Evolutionary conservation across 2,888 invertebrate species (phyloP), one percentile per base, ranked within the genome.

Genomic region (Dendrolimus pini): DNA sequence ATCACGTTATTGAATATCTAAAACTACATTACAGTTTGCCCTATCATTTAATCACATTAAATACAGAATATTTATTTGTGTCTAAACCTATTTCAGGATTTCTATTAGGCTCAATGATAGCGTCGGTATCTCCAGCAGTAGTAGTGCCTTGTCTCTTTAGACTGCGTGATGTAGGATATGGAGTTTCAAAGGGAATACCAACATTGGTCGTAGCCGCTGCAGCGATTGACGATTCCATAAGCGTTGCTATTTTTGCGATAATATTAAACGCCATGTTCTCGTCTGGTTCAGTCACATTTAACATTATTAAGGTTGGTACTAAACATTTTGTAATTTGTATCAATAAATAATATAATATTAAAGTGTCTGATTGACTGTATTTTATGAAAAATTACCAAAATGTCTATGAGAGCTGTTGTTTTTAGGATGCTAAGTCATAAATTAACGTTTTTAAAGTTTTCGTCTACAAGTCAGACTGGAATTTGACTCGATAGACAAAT

Each of bases 71-170:
- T 30, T 30, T 30, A 30, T 30, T 30, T 30, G 30, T 30, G 7
- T 9, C 0, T 9, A 47, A 47, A 47, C 6, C 2, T 53, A 52
- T 77, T 72, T 52, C 68, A 91, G 91, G 77, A 56, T 92, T 96
- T 64, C 92, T 96, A 60, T 86, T 96, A 47, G 96, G 96, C 18
- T 93, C 94, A 60, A 93, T 96, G 72, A 92, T 96, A 64, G 96
- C 96, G 0, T 97, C 97, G 1, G 97, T 97, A 0, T 96, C 97
- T 0, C 97, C 97, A 7, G 97, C 97, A 8, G 97, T 98, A 6
- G 95, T 97, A 9, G 97, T 98, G 0, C 97, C 97, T 0, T 95
- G 96, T 69, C 91, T 97, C 64, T 93, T 97, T 70, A 90, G 94
- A 61, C 85, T 97, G 10, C 92, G 96, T 53, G 93, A 93, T 61